These are phyloP conservation scores for Hipparchia sbordonii DNA, from an alignment of 2,888 invertebrate genomes.

Conservation along the genomic window DNA sequence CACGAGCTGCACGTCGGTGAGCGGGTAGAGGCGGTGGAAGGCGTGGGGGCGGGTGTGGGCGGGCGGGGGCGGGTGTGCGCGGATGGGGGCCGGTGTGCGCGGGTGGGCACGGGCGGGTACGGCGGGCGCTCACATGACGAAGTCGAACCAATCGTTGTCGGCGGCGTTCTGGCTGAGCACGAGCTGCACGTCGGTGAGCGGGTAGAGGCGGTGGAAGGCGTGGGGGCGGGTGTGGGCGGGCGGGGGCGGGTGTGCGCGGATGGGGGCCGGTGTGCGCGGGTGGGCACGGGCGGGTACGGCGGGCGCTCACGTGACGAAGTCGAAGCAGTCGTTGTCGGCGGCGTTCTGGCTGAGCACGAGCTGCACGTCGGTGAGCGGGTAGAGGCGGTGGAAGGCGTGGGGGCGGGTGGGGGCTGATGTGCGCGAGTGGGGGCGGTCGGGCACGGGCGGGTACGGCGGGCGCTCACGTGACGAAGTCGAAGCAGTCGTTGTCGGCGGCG, in stretches of 20 bases:
- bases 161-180: constrained; percentile 86
- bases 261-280: too few relatives aligned
- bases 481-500: constrained; percentile 87
- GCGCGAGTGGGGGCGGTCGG: too few relatives aligned
- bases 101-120: constrained; percentile 73
- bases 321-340: constrained; percentile 87
- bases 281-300: too few relatives aligned
- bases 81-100: too few relatives aligned
- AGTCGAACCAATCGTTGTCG: constrained; percentile 88
- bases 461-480: constrained; percentile 85
- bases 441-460: constrained; percentile 53
- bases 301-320: constrained; percentile 82
- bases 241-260: too few relatives aligned
- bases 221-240: too few relatives aligned
- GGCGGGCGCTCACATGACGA: constrained; percentile 81
- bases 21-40: too few relatives aligned
- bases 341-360: constrained; percentile 53
- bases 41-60: too few relatives aligned
- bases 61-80: too few relatives aligned
- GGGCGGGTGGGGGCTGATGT: too few relatives aligned
- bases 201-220: constrained; percentile 91
- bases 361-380: too few relatives aligned
- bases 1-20: too few relatives aligned
- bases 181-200: constrained; percentile 86
- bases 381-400: not conserved